A percentile compares a stretch with the other conserved stretches of the same genome.
Conservation (phyloP, 37 sponge, comb jelly and placozoan species). For the Lycopodina hypogea region DNA sequence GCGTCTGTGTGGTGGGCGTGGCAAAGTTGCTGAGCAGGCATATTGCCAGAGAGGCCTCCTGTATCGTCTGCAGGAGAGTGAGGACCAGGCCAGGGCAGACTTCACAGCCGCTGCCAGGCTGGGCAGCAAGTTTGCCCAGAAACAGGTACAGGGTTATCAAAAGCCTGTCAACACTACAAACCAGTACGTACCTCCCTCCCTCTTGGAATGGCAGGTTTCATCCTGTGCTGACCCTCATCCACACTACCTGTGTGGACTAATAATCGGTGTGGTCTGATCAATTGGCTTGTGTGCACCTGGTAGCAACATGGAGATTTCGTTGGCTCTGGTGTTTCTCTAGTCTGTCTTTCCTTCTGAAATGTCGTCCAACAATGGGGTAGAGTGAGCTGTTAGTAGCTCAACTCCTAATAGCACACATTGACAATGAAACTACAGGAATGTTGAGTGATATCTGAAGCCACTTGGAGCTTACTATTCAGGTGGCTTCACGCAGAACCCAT, state of each 20-base stretch:
- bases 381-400: too few species aligned
- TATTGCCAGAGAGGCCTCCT: slow-evolving; percentile 88
- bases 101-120: slow-evolving; percentile 80
- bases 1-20: slow-evolving; percentile 62
- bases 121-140: slow-evolving; percentile 61
- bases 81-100: slow-evolving; percentile 83
- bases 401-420: too few species aligned
- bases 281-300: neutral
- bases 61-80: slow-evolving; percentile 55
- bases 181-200: neutral
- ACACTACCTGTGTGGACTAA: too few species aligned
- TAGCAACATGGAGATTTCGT: too few species aligned
- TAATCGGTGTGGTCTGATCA: too few species aligned
- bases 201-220: neutral
- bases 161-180: neutral
- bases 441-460: too few species aligned
- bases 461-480: too few species aligned
- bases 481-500: too few species aligned
- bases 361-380: too few species aligned
- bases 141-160: slow-evolving; percentile 41
- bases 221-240: neutral
- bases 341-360: too few species aligned
- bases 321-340: too few species aligned
- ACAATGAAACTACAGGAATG: too few species aligned
- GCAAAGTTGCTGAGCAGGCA: slow-evolving; percentile 75